Evolutionary conservation across 1,140 invertebrate species (phyloP), one percentile per base, ranked within the genome.

Genomic region (Trissolcus basalis): DNA sequence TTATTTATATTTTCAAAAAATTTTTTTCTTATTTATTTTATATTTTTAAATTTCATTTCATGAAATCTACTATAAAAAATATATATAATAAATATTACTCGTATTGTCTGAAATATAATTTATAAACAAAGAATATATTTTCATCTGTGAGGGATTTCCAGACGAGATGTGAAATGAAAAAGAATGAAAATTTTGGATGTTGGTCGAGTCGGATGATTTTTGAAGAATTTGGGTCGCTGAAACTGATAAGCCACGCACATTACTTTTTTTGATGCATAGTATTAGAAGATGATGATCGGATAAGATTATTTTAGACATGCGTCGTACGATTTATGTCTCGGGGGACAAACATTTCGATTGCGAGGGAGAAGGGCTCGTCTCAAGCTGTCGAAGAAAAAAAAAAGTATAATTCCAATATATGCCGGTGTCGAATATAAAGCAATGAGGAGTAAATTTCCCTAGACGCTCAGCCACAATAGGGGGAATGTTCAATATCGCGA

Each of bases 261-360:
- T 68, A 68, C 47, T 51, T 11, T 39, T 75, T 65, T 53, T 75
- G 61, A 75, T 69, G 72, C 58, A 64, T 41, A 59, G 48, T 64
- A 76, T 70, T 75, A 75, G 44, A 61, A n/a, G 54, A 35, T 67
- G 67, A 77, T 77, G 36, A 44, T 65, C 36, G 44, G 60, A 70
- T 77, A 70, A 70, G 73, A 70, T 70, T 70, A 64, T 70, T 77
- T 70, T 49, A 70, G 73, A 67, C 55, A 67, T 13, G 27, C 67
- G 33, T 65, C 61, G 39, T 65, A 65, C 54, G 73, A 76, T 77
- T 77, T 70, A 77, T 77, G 60, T 70, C 73, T 77, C 73, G 32
- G 9, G 73, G 67, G 73, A 77, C 67, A 77, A 77, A 71, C 67
- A 71, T 77, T 77, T 77, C 73, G 67, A 71, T 76, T 71, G 61